Percentiles rank a stretch among this genome's conserved stretches.
These are phyloP conservation scores for Sphaerodactylus townsendi DNA, from an alignment of 2,113 vertebrate genomes.

Conservation along the genomic window DNA sequence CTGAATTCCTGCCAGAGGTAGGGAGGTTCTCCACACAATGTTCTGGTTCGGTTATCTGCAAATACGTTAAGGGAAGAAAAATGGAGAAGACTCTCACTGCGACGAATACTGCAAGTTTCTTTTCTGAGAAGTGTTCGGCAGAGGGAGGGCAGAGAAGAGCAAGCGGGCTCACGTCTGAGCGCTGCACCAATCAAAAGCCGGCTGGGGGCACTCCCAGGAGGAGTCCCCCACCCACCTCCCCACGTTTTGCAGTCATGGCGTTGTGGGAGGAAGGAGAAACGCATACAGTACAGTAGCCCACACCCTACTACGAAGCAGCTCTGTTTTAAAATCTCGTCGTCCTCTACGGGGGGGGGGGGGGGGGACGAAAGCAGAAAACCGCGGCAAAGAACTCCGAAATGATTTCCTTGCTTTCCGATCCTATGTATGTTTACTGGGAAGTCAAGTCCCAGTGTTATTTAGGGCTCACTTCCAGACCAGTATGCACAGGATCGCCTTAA, in stretches of 20 bases:
- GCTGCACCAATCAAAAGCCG: constrained; percentile 59
- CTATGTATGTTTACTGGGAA: not conserved
- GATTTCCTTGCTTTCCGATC: not conserved
- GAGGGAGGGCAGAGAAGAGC: not conserved
- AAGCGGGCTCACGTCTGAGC: constrained; percentile 51
- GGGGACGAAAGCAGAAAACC: not conserved
- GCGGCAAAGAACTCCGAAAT: too few relatives aligned
- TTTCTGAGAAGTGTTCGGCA: not conserved
- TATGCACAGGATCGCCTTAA: not conserved
- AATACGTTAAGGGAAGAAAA: not conserved
- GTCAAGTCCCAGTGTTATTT: not conserved
- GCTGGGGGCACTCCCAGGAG: constrained; percentile 55
- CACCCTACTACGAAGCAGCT: constrained; percentile 3
- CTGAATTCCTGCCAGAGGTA: not conserved
- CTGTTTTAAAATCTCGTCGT: not conserved
- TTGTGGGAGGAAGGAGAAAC: constrained; percentile 34
- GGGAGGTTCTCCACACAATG: not conserved
- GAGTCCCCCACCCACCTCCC: constrained; percentile 45
- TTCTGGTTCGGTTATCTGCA: not conserved
- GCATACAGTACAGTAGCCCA: not conserved
- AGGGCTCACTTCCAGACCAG: not conserved
- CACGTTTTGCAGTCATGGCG: constrained; percentile 71
- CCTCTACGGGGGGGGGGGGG: not conserved
- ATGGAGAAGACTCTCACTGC: not conserved
- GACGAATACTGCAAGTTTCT: not conserved